Conservation (phyloP, 1,140 invertebrate species). For the Achatina immaculata region DNA sequence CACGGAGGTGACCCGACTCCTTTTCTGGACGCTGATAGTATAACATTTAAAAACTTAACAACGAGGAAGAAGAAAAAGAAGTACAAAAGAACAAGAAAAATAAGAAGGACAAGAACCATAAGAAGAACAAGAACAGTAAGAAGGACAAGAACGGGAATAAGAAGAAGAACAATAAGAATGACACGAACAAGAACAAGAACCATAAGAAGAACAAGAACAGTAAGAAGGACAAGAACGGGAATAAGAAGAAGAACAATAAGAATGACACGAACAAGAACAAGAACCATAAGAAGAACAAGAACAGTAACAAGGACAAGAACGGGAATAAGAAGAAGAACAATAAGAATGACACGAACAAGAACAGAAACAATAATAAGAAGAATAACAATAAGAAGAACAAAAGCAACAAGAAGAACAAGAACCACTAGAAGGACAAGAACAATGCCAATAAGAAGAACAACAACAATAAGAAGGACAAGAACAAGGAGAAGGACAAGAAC, state of each 20-base stretch:
- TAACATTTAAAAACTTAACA: no score
- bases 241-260: background rate
- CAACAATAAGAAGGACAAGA: no score
- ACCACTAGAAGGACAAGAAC: no score
- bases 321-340: background rate
- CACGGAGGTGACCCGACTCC: no score
- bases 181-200: background rate
- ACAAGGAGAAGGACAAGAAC: no score
- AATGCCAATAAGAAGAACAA: background rate
- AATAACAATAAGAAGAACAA: background rate
- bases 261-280: background rate
- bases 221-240: background rate
- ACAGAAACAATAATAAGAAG: background rate
- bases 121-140: background rate
- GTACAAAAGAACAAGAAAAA: background rate
- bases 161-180: background rate
- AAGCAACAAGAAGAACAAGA: background rate
- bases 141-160: background rate
- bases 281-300: background rate
- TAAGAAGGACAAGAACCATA: background rate
- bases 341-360: background rate
- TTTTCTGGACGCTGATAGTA: no score
- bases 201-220: background rate
- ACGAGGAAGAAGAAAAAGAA: background rate
- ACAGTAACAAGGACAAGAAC: background rate